Conservation (phyloP, 2,113 vertebrate genomes). For the Siphamia tubifer region DNA sequence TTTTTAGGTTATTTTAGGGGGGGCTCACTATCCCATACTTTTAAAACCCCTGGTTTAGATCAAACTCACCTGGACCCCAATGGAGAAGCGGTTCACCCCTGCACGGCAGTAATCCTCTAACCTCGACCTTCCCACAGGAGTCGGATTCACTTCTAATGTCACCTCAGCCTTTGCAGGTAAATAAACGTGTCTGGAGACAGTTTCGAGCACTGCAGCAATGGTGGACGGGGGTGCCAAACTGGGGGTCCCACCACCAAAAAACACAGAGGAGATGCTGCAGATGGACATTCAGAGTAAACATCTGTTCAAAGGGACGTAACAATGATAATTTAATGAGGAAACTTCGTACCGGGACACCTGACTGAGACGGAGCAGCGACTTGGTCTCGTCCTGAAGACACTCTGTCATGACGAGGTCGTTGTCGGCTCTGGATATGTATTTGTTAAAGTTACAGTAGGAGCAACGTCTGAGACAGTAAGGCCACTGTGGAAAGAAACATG, state of each 20-base stretch:
- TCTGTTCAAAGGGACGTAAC: background rate
- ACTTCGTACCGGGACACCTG: conserved; percentile 81
- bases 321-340: background rate
- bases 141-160: conserved; percentile 90
- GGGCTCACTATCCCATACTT: no score
- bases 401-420: conserved; percentile 75
- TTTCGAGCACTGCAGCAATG: conserved; percentile 81
- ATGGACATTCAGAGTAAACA: background rate
- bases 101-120: conserved; percentile 79
- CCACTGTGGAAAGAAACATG: conserved; percentile 79
- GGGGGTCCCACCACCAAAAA: conserved; percentile 93
- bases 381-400: conserved; percentile 84
- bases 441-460: conserved; percentile 94
- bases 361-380: conserved; percentile 83
- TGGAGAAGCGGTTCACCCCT: conserved; percentile 89
- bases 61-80: conserved; percentile 88
- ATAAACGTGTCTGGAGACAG: conserved; percentile 55
- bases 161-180: conserved; percentile 81
- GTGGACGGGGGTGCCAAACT: conserved; percentile 87
- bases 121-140: conserved; percentile 66
- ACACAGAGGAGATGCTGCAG: conserved; percentile 87
- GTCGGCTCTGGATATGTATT: conserved; percentile 82
- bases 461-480: conserved; percentile 93
- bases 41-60: no score
- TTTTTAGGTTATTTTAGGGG: no score